Evolutionary conservation across 2,888 invertebrate species (phyloP).

Genomic region (Drosophila heteroneura): DNA sequence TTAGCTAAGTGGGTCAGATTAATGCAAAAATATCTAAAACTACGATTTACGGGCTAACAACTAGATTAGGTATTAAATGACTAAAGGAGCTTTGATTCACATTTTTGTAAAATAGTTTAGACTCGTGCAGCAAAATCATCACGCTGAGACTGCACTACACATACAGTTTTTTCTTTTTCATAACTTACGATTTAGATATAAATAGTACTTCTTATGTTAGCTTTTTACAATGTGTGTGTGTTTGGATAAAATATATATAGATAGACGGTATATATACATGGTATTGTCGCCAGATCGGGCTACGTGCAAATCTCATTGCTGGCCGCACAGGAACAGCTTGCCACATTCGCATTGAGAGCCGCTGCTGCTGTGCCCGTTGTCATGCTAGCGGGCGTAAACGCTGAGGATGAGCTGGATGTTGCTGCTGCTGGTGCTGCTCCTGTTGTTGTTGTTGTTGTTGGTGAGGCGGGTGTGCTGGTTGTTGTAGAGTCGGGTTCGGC

Average conservation of each 20-base stretch:
- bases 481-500: slow-evolving; percentile 63
- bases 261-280: slow-evolving; percentile 24
- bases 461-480: slow-evolving; percentile 33
- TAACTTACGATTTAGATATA: slow-evolving; percentile 48
- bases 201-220: slow-evolving; percentile 63
- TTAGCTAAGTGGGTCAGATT: slow-evolving; percentile 62
- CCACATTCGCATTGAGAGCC: slow-evolving; percentile 65
- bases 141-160: slow-evolving; percentile 18
- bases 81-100: slow-evolving; percentile 80
- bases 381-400: slow-evolving; percentile 60
- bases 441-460: slow-evolving; percentile 24
- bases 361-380: slow-evolving; percentile 58
- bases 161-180: slow-evolving; percentile 14
- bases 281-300: slow-evolving; percentile 40
- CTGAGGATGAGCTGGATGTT: slow-evolving; percentile 25
- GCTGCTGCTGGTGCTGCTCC: slow-evolving; percentile 12
- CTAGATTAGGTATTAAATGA: slow-evolving; percentile 54
- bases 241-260: slow-evolving; percentile 17
- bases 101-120: slow-evolving; percentile 38
- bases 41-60: slow-evolving; percentile 65
- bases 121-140: slow-evolving; percentile 18
- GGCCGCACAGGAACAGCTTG: slow-evolving; percentile 67
- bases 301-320: slow-evolving; percentile 83
- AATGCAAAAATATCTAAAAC: slow-evolving; percentile 50
- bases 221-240: slow-evolving; percentile 61